A percentile compares a stretch with the other conserved stretches of the same genome.
These are phyloP conservation scores for Ylistrum balloti DNA, from an alignment of 1,140 invertebrate species.

Conservation along the genomic window DNA sequence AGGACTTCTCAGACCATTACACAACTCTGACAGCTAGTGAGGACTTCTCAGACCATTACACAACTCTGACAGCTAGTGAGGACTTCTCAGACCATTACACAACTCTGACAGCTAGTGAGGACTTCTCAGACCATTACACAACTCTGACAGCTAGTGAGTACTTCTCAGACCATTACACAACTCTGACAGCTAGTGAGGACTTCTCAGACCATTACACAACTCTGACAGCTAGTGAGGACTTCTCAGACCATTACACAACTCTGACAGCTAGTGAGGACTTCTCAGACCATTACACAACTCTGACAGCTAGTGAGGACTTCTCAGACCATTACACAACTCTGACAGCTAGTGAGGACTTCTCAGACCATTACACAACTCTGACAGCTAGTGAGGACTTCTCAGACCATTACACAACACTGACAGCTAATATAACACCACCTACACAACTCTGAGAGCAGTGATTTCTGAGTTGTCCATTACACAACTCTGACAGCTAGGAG, in stretches of 20 bases:
- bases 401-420: too few relatives aligned
- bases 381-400: not conserved
- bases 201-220: not conserved
- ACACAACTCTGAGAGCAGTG: not conserved
- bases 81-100: not conserved
- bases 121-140: not conserved
- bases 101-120: not conserved
- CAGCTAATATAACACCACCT: not conserved
- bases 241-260: not conserved
- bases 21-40: not conserved
- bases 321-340: not conserved
- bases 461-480: not conserved
- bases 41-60: not conserved
- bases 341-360: not conserved
- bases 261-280: not conserved
- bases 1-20: not conserved
- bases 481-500: not conserved
- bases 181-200: not conserved
- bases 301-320: not conserved
- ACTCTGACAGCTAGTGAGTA: not conserved
- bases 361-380: not conserved
- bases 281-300: not conserved
- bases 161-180: not conserved
- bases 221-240: not conserved
- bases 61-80: not conserved